These are phyloP conservation scores for Camelus dromedarius DNA, from an alignment of 2,113 vertebrate genomes.

Conservation along the genomic window DNA sequence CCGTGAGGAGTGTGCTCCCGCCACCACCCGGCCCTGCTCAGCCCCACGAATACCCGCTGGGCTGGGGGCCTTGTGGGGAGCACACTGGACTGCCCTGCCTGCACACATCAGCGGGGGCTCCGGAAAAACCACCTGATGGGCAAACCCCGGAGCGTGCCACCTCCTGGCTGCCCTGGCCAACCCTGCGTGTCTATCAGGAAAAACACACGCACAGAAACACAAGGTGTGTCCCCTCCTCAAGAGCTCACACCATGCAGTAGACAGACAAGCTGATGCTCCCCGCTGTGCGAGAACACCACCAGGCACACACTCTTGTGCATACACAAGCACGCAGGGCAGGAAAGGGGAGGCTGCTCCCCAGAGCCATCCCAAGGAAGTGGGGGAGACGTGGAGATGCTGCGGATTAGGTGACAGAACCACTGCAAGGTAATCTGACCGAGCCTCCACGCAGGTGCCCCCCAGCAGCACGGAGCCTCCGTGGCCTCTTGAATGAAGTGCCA, in stretches of 20 bases:
- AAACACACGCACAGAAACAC: accelerated
- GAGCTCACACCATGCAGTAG: accelerated
- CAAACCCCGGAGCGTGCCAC: accelerated
- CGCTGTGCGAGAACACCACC: accelerated
- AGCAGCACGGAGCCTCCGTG: accelerated
- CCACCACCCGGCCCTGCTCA: background rate
- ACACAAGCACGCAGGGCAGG: background rate
- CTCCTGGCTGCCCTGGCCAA: background rate
- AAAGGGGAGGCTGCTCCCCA: accelerated
- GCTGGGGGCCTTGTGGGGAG: background rate
- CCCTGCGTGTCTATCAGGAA: accelerated
- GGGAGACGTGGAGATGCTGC: background rate
- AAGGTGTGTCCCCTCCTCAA: too few species aligned
- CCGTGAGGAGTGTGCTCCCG: accelerated
- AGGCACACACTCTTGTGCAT: accelerated
- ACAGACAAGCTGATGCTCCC: accelerated
- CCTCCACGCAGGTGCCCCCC: background rate
- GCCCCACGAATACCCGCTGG: background rate
- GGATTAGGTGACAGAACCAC: too few species aligned
- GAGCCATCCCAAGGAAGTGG: accelerated
- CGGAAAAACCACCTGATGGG: background rate
- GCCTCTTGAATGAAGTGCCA: background rate
- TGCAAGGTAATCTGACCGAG: accelerated
- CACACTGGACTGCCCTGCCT: accelerated
- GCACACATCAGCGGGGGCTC: background rate